Percentiles rank a stretch among this genome's conserved stretches.
These are phyloP conservation scores for Lordiphosa mommai DNA, from an alignment of 1,140 invertebrate species.

Conservation along the genomic window DNA sequence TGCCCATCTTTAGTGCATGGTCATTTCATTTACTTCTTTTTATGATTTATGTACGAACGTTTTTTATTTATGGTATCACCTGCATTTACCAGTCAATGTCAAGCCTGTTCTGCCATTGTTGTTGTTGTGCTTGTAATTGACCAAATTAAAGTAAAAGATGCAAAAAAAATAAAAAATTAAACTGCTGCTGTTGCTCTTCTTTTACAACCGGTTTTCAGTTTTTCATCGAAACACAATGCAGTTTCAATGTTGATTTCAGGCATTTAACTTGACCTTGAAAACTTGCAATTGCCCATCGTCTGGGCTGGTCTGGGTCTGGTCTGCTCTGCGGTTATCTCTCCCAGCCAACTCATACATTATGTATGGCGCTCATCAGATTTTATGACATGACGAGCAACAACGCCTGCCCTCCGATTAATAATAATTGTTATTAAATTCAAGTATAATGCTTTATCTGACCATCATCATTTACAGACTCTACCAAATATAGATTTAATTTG, in stretches of 20 bases:
- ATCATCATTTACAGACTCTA: background rate
- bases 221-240: constrained; percentile 16
- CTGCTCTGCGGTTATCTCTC: constrained; percentile 9
- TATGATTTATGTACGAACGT: background rate
- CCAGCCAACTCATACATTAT: constrained; percentile 18
- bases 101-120: constrained; percentile 28
- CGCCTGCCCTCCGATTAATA: constrained; percentile 13
- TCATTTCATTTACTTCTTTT: too few relatives aligned
- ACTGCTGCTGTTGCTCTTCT: constrained; percentile 23
- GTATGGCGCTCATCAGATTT: constrained; percentile 2
- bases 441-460: background rate
- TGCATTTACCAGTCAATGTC: constrained; percentile 70
- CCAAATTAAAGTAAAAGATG: constrained; percentile 23
- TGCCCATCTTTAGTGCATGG: too few relatives aligned
- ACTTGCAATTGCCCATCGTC: constrained; percentile 23
- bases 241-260: constrained; percentile 27
- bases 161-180: constrained; percentile 9
- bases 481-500: too few relatives aligned
- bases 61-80: constrained; percentile 34
- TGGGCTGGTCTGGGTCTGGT: constrained; percentile 6
- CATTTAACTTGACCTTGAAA: constrained; percentile 29
- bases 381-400: constrained; percentile 11
- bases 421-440: constrained; percentile 26
- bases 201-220: constrained; percentile 42
- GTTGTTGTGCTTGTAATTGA: constrained; percentile 23